Evolutionary conservation across 2,888 invertebrate species (phyloP).

Genomic region (Diarsia brunnea): DNA sequence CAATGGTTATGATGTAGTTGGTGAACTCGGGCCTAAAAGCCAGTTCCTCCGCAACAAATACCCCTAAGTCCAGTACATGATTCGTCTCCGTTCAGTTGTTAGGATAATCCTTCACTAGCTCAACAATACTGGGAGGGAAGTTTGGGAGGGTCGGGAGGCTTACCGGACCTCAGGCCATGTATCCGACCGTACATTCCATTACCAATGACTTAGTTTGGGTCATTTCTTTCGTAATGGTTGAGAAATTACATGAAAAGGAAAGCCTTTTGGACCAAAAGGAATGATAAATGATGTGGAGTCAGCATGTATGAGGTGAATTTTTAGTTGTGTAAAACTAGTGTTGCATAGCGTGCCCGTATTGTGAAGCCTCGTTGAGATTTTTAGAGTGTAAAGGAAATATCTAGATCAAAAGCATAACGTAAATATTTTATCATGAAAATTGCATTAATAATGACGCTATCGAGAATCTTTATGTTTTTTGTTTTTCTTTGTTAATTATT

Average conservation of each 20-base stretch:
- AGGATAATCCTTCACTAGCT: constrained; percentile 45
- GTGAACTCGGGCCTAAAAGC: no score
- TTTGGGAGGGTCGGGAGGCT: constrained; percentile 22
- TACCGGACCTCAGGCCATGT: constrained; percentile 23
- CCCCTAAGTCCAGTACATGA: constrained; percentile 15
- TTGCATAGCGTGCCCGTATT: background rate
- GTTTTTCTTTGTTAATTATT: background rate
- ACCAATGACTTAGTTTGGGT: constrained; percentile 40
- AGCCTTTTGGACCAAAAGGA: constrained; percentile 8
- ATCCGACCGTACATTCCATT: constrained; percentile 45
- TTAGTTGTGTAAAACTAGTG: background rate
- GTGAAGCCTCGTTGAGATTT: background rate
- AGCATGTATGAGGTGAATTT: background rate
- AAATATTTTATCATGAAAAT: background rate
- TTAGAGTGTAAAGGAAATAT: background rate
- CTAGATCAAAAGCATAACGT: background rate
- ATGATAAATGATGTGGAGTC: constrained; percentile 40
- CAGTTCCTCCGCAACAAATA: background rate
- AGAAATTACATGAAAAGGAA: constrained; percentile 37
- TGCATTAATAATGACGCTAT: background rate
- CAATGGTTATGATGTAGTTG: no score
- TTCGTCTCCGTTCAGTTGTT: constrained; percentile 29
- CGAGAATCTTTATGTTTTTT: background rate
- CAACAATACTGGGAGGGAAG: constrained; percentile 37
- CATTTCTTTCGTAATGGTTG: constrained; percentile 51